Conservation (phyloP, 30 jellyfish, hydroid and myxozoan species). For the Hydractinia symbiolongicarpus region DNA sequence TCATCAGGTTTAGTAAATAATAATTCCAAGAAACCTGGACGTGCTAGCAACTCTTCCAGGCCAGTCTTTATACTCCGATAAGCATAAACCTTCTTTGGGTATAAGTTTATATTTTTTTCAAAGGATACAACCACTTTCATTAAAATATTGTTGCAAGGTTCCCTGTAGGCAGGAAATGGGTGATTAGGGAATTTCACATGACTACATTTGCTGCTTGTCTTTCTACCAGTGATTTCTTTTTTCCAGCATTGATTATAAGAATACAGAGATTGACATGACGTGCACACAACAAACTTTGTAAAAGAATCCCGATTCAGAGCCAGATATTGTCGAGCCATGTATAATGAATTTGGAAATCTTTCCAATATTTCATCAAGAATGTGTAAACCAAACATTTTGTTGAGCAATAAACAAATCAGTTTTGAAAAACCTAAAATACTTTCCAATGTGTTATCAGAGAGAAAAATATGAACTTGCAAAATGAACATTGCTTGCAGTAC, state of each 20-base stretch:
- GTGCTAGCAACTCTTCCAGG: background rate
- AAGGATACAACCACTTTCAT: background rate
- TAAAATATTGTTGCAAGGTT: background rate
- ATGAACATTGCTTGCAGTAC: too few relatives aligned
- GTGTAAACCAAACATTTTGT: too few relatives aligned
- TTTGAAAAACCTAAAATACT: too few relatives aligned
- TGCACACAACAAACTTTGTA: background rate
- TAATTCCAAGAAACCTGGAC: background rate
- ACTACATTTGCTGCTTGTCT: background rate
- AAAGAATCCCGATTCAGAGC: background rate
- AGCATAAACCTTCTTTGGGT: background rate
- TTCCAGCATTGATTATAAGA: background rate
- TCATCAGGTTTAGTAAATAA: background rate
- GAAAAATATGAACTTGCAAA: too few relatives aligned
- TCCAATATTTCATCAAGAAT: too few relatives aligned
- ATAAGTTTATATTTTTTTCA: background rate
- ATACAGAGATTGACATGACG: background rate
- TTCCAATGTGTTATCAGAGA: too few relatives aligned
- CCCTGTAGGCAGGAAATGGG: background rate
- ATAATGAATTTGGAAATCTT: too few relatives aligned
- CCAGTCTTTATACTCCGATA: background rate
- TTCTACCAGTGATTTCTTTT: background rate
- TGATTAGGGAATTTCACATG: background rate
- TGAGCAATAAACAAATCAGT: too few relatives aligned
- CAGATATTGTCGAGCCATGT: background rate